Evolutionary conservation across 2,113 vertebrate genomes (phyloP).

Genomic region (Odontophorus gujanensis): DNA sequence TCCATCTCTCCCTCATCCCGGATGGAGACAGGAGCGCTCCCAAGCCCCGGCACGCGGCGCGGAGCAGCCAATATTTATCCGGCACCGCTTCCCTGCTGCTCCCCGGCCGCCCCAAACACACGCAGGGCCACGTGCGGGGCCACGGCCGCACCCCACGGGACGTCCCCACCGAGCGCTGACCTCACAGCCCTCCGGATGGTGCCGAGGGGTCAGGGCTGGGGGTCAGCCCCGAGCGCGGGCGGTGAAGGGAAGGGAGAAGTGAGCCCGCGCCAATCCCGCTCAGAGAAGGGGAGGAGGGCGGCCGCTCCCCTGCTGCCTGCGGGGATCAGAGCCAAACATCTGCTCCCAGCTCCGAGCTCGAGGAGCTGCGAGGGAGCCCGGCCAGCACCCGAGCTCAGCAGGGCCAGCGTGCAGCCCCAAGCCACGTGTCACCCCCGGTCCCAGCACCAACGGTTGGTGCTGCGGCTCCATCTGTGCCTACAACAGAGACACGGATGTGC

Average conservation of each 20-base stretch:
- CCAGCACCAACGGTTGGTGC: not conserved
- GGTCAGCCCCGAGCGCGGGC: not conserved
- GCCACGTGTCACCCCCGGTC: rapidly evolving
- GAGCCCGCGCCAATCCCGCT: not conserved
- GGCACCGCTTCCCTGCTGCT: not conserved
- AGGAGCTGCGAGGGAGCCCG: not conserved
- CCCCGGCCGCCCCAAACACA: not conserved
- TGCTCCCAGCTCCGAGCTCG: constrained; percentile 28
- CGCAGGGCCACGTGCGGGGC: constrained; percentile 17
- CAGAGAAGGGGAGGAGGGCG: not conserved
- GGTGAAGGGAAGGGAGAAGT: not conserved
- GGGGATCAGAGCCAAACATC: constrained; percentile 60
- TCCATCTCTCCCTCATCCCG: not conserved
- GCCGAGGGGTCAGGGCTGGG: not conserved
- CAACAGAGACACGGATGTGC: rapidly evolving
- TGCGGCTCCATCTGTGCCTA: rapidly evolving
- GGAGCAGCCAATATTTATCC: constrained; percentile 64
- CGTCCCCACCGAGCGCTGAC: not conserved
- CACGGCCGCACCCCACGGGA: not conserved
- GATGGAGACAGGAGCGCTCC: not conserved
- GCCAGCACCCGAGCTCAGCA: not conserved
- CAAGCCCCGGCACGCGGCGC: not conserved
- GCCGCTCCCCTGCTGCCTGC: not conserved
- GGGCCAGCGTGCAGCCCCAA: not conserved
- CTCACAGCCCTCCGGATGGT: not conserved